phyloP scores from a whole-genome alignment of 2,888 invertebrate species.

The Leucozona laternaria region DNA sequence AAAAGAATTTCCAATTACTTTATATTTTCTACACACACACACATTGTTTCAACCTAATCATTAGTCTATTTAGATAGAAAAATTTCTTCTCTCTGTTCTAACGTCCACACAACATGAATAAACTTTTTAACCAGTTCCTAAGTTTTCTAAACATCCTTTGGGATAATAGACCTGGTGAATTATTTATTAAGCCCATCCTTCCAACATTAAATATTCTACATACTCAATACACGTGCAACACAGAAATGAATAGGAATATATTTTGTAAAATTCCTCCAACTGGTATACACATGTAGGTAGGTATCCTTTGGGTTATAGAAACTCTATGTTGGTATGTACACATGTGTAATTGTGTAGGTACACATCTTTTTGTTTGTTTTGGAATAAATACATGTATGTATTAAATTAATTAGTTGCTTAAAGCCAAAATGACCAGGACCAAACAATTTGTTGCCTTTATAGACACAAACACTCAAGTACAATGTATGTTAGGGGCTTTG shows the following conservation, averaged over 20 bases:
- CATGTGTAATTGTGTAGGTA: not conserved
- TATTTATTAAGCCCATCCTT: slow-evolving; percentile 62
- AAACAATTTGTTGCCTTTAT: slow-evolving; percentile 67
- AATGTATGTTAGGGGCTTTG: slow-evolving; percentile 33
- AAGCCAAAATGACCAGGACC: slow-evolving; percentile 67
- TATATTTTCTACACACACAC: not conserved
- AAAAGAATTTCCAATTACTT: not conserved
- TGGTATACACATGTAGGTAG: not conserved
- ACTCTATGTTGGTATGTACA: not conserved
- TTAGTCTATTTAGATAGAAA: not conserved
- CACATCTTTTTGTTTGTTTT: not conserved
- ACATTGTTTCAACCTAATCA: not conserved
- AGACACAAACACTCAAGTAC: slow-evolving; percentile 38
- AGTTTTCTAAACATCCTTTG: slow-evolving; percentile 56
- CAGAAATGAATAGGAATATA: slow-evolving; percentile 35
- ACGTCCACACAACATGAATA: not conserved
- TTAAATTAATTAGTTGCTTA: slow-evolving; percentile 73
- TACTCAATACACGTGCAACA: slow-evolving; percentile 6
- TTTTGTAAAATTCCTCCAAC: slow-evolving; percentile 40
- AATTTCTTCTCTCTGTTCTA: not conserved
- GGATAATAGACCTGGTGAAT: slow-evolving; percentile 62
- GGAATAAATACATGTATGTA: slow-evolving; percentile 15
- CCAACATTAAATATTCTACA: not conserved
- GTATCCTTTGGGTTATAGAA: not conserved
- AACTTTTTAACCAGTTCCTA: not conserved